A percentile compares a stretch with the other conserved stretches of the same genome.
These are phyloP conservation scores for Oceanodroma tethys DNA, from an alignment of 2,113 vertebrate genomes.

Conservation along the genomic window DNA sequence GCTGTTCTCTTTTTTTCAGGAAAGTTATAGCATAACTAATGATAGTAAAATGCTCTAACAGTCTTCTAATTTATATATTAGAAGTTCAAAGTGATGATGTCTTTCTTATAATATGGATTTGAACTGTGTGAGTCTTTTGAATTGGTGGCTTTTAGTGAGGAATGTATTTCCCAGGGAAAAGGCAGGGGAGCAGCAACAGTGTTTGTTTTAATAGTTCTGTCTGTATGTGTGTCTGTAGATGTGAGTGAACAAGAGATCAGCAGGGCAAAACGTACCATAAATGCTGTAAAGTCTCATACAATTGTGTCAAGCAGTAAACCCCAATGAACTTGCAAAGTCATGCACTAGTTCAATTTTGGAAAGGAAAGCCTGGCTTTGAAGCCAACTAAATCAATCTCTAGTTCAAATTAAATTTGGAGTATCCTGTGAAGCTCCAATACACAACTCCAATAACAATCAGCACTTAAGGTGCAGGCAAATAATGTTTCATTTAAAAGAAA, in stretches of 20 bases:
- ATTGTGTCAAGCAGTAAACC: conserved; percentile 65
- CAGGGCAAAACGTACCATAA: conserved; percentile 56
- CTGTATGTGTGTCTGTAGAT: background rate
- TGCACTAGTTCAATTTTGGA: conserved; percentile 71
- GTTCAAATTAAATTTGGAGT: conserved; percentile 79
- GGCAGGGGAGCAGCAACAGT: background rate
- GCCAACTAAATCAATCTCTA: conserved; percentile 74
- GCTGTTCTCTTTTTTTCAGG: background rate
- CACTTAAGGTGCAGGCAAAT: conserved; percentile 69
- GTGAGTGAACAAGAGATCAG: conserved; percentile 41
- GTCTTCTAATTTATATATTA: background rate
- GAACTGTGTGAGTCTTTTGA: background rate
- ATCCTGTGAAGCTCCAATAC: conserved; percentile 70
- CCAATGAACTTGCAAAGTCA: conserved; percentile 77
- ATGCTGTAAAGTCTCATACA: conserved; percentile 57
- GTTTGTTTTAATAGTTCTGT: conserved; percentile 17
- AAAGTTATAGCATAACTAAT: background rate
- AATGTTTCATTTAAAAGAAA: conserved; percentile 77
- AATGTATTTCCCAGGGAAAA: background rate
- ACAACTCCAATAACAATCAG: conserved; percentile 71
- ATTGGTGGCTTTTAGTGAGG: background rate
- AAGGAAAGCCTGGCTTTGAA: conserved; percentile 71
- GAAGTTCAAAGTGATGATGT: background rate
- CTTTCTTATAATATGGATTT: background rate
- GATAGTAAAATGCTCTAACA: conserved; percentile 3